phyloP scores from a whole-genome alignment of 2,888 invertebrate genomes.

The Phengaris alcon region DNA sequence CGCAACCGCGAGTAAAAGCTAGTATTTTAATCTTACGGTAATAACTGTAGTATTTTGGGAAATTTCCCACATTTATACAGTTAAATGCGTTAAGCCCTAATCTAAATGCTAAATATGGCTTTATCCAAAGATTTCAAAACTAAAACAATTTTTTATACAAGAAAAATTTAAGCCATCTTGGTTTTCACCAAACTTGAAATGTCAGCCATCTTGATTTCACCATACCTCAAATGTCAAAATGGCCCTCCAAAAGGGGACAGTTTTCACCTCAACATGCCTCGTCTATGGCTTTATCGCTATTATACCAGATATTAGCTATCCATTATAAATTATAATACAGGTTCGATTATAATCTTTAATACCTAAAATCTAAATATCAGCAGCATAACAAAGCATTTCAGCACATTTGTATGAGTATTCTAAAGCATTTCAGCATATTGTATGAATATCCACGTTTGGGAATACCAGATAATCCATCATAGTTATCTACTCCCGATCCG shows the following conservation, averaged over 20 bases:
- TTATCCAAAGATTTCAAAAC: background rate
- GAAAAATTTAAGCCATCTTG: too few relatives aligned
- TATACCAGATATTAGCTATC: background rate
- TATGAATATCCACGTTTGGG: background rate
- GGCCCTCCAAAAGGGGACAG: too few relatives aligned
- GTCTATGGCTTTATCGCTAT: background rate
- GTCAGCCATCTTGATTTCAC: too few relatives aligned
- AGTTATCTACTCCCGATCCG: constrained; percentile 10
- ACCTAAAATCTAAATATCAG: background rate
- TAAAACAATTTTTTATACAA: too few relatives aligned
- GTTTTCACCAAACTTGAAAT: too few relatives aligned
- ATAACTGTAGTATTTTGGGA: too few relatives aligned
- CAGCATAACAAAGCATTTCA: background rate
- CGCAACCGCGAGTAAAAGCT: too few relatives aligned
- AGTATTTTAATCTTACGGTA: too few relatives aligned
- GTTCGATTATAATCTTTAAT: background rate
- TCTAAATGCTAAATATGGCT: background rate
- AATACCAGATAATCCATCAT: constrained; percentile 12
- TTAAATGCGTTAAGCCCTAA: background rate
- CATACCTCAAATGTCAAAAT: too few relatives aligned
- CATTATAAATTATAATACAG: background rate
- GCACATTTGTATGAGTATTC: background rate
- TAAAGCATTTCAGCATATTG: background rate
- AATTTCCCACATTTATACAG: too few relatives aligned
- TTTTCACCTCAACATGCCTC: too few relatives aligned